phyloP scores from a whole-genome alignment of 2,888 invertebrate genomes.

The Eudemis profundana region DNA sequence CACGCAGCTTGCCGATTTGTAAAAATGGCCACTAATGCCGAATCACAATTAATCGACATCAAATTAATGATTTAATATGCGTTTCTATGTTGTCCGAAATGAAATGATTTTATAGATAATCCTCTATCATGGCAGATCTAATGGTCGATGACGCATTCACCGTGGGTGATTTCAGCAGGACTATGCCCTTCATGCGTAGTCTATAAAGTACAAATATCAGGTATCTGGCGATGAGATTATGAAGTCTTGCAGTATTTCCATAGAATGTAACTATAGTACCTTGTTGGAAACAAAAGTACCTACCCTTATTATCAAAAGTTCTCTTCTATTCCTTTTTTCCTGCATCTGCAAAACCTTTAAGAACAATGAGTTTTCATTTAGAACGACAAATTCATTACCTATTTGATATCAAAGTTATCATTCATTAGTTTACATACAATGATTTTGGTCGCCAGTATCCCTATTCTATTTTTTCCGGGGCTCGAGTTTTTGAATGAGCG shows the following conservation, averaged over 20 bases:
- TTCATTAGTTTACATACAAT: conserved; percentile 5
- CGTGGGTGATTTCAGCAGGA: conserved; percentile 79
- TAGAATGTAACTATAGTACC: conserved; percentile 31
- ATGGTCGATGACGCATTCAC: conserved; percentile 79
- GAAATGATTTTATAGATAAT: conserved; percentile 26
- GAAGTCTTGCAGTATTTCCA: conserved; percentile 8
- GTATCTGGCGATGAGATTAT: conserved; percentile 59
- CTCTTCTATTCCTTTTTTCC: conserved; percentile 8
- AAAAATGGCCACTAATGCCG: conserved; percentile 61
- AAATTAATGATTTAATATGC: conserved; percentile 43
- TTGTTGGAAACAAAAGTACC: conserved; percentile 30
- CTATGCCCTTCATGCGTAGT: conserved; percentile 81
- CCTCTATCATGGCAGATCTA: conserved; percentile 78
- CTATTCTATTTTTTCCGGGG: neutral
- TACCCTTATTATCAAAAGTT: conserved; percentile 4
- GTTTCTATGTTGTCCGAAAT: conserved; percentile 24
- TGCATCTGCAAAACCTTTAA: conserved; percentile 20
- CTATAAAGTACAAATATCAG: conserved; percentile 73
- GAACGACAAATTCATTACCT: neutral
- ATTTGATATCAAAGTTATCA: neutral
- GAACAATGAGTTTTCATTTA: neutral
- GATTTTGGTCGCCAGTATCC: conserved; percentile 20
- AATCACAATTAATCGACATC: conserved; percentile 54
- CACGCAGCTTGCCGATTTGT: conserved; percentile 58
- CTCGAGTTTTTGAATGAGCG: neutral